Evolutionary conservation across 1,140 invertebrate genomes (phyloP).

Genomic region (Macrobrachium rosenbergii): DNA sequence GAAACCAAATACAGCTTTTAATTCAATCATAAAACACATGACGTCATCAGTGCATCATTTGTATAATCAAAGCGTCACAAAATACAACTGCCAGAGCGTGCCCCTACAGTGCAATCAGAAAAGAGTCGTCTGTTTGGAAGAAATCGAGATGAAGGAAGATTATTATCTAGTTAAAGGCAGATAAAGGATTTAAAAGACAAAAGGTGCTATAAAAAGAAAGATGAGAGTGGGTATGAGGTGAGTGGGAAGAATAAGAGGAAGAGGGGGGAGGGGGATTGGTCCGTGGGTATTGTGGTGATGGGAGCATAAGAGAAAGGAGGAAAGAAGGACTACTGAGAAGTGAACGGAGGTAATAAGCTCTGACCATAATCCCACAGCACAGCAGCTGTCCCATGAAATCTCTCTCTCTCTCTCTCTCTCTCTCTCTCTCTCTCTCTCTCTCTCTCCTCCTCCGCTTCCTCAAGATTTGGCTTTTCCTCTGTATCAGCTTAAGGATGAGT

Average conservation of each 20-base stretch:
- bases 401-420: neutral
- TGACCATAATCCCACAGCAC: neutral
- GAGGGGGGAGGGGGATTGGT: neutral
- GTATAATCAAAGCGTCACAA: no score
- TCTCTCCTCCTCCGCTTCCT: neutral
- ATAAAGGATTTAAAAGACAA: neutral
- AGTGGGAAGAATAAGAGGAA: neutral
- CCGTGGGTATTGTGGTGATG: neutral
- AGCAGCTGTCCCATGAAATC: constrained; percentile 20
- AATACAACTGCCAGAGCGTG: no score
- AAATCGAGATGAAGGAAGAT: neutral
- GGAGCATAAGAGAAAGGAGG: neutral
- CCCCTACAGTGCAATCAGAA: no score
- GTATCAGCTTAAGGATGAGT: no score
- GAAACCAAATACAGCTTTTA: no score
- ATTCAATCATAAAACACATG: no score
- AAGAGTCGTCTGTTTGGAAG: neutral
- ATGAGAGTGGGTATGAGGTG: neutral
- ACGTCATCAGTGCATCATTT: no score
- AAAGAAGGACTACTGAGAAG: neutral
- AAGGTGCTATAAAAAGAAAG: neutral
- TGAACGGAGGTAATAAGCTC: neutral
- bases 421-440: neutral
- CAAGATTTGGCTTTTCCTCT: neutral
- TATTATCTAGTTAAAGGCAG: neutral